Evolutionary conservation across 2,888 invertebrate species (phyloP).

Genomic region (Cinara cedri): DNA sequence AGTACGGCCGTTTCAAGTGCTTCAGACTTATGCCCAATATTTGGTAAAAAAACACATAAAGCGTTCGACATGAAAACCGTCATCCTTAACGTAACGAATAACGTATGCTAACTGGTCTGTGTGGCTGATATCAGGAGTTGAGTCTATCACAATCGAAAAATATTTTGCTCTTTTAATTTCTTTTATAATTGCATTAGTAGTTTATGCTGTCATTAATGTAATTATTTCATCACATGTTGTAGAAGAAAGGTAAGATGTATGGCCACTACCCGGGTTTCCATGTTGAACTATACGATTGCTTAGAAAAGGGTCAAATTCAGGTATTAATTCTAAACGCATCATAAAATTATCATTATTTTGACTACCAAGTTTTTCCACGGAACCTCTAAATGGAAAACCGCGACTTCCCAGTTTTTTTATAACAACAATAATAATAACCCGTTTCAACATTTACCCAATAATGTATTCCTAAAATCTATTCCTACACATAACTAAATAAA

Average conservation of each 20-base stretch:
- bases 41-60: slow-evolving; percentile 14
- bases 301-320: slow-evolving; percentile 61
- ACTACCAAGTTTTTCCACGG: slow-evolving; percentile 60
- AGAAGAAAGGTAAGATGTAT: slow-evolving; percentile 59
- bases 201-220: slow-evolving; percentile 33
- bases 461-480: no score
- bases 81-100: no score
- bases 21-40: neutral
- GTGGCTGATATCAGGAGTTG: no score
- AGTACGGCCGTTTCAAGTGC: neutral
- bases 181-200: neutral
- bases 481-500: no score
- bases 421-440: no score
- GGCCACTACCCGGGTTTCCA: slow-evolving; percentile 61
- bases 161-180: no score
- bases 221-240: slow-evolving; percentile 48
- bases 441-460: no score
- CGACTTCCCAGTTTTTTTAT: slow-evolving; percentile 60
- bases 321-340: slow-evolving; percentile 60
- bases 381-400: slow-evolving; percentile 61
- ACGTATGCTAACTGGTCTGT: no score
- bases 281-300: slow-evolving; percentile 60
- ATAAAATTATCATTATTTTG: slow-evolving; percentile 61
- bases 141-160: no score
- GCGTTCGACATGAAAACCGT: neutral